Evolutionary conservation across 2,797 vertebrate genomes (phyloP), one percentile per base, ranked within the genome.

Genomic region (Coendou prehensilis): DNA sequence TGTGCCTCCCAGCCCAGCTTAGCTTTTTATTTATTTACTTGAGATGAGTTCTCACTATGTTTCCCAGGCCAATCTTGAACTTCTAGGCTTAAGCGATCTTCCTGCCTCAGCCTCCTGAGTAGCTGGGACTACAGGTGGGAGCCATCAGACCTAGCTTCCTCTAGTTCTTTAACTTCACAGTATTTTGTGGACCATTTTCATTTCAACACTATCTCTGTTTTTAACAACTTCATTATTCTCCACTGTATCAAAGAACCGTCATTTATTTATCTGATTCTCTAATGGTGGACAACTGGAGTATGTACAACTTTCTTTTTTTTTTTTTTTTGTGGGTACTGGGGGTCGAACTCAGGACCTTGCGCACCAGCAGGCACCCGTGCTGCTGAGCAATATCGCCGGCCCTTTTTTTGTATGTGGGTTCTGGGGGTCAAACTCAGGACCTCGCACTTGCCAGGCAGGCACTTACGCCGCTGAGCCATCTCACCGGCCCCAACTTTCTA

Each of bases 231-330:
- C 37, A 33, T 6, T 37, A 28, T 79, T 78, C 50, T 78, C 22
- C 10, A 52, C 59, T 75, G n/a, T 59, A 50, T 94, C 75, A 94
- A 94, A 96, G 17, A 89, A 81, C n/a, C 63, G 52, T 87, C 50
- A 84, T 81, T 95, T 87, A 80, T 71, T 88, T 73, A 94, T 93
- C 45, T 76, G 54, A 33, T 71, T 71, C 30, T 82, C 79, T 63
- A 59, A 54, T 37, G 59, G 69, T 2, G 20, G 50, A 59, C 45
- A 76, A 85, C 0, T 71, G 69, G 45, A 14, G 1, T 2, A 0
- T 63, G 37, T 41, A 41, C 37, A 41, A 41, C 37, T 41, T 41
- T 41, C 37, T 41, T 41, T 41, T 41, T 41, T 41, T 41, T 41
- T 41, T 41, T 41, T 41, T 41, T 41, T 41, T 41, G 37, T 41